A percentile compares a stretch with the other conserved stretches of the same genome.
Conservation (phyloP, 2,113 vertebrate genomes). For the Cyanocitta stelleri region DNA sequence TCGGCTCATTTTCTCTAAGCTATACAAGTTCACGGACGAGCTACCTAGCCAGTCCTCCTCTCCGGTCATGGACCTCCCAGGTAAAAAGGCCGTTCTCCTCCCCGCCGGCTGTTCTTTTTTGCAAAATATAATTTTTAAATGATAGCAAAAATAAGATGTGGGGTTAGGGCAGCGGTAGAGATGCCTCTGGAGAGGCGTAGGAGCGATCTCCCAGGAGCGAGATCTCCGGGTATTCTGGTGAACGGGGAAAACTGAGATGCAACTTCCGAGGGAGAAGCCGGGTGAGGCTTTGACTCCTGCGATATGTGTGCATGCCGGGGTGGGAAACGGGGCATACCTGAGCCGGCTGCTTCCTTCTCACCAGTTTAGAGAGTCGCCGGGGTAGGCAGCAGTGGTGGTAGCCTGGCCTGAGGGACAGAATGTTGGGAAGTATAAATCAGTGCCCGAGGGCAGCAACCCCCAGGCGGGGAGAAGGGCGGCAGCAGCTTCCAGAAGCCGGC, state of each 20-base stretch:
- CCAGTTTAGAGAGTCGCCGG: background rate
- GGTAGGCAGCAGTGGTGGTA: background rate
- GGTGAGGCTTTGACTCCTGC: background rate
- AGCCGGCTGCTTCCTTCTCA: background rate
- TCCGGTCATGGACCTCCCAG: slow-evolving; percentile 82
- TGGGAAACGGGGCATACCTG: background rate
- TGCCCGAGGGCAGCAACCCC: background rate
- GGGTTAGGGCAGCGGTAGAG: background rate
- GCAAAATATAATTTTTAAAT: background rate
- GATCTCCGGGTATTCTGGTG: background rate
- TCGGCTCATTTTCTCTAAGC: slow-evolving; percentile 67
- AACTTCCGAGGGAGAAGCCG: slow-evolving; percentile 4
- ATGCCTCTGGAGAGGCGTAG: background rate
- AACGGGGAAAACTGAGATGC: background rate
- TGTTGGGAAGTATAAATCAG: background rate
- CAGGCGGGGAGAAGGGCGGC: background rate
- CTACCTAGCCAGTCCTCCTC: slow-evolving; percentile 49
- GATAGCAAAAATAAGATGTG: background rate
- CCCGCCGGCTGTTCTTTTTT: background rate
- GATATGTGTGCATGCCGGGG: background rate
- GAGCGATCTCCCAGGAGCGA: background rate
- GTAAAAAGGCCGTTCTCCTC: slow-evolving; percentile 64
- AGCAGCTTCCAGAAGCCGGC: background rate
- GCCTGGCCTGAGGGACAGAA: no score
- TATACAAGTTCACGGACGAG: slow-evolving; percentile 69